These are phyloP conservation scores for Odontophorus gujanensis DNA, from an alignment of 2,113 vertebrate genomes.

Conservation along the genomic window DNA sequence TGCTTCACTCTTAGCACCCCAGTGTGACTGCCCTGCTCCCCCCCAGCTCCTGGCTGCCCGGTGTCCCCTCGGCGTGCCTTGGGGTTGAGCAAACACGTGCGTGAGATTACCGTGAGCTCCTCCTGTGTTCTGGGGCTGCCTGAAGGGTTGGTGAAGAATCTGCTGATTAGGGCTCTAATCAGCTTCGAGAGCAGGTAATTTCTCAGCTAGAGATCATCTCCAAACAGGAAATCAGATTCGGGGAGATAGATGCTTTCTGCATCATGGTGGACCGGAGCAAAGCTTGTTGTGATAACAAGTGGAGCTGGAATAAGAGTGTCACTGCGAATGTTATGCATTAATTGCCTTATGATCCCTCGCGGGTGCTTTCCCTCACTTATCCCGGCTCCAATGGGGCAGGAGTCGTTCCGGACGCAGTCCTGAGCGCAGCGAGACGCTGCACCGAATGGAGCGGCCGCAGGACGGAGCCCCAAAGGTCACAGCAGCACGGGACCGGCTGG, in stretches of 20 bases:
- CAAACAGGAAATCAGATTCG: constrained; percentile 61
- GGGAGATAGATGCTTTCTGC: constrained; percentile 33
- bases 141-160: constrained; percentile 43
- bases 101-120: constrained; percentile 13
- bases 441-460: constrained; percentile 34
- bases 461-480: constrained; percentile 59
- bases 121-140: not conserved
- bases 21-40: not conserved
- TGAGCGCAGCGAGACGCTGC: not conserved
- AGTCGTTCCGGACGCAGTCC: not conserved
- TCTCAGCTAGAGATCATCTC: constrained; percentile 68
- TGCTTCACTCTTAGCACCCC: not conserved
- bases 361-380: not conserved
- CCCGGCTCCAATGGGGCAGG: not conserved
- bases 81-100: not conserved
- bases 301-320: constrained; percentile 31
- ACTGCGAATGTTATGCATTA: constrained; percentile 1
- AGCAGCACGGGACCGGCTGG: not conserved
- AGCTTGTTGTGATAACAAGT: constrained; percentile 33
- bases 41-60: not conserved
- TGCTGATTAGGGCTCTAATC: constrained; percentile 67
- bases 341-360: constrained; percentile 10
- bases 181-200: constrained; percentile 70
- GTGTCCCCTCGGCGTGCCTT: not conserved
- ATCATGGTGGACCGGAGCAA: constrained; percentile 31